phyloP scores from a whole-genome alignment of 2,888 invertebrate genomes.

The Helleia helle region DNA sequence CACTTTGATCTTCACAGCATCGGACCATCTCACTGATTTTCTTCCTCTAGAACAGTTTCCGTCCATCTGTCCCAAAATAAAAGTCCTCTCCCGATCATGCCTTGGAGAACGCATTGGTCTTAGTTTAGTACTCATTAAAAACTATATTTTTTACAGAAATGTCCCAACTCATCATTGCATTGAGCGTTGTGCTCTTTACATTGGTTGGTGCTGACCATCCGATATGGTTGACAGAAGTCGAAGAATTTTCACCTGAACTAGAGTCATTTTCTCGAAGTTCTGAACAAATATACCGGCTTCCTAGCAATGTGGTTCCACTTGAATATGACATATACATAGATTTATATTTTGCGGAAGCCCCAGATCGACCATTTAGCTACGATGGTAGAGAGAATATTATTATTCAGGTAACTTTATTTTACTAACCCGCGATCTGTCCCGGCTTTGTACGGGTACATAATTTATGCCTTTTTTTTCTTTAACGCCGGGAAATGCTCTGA shows the following conservation, averaged over 20 bases:
- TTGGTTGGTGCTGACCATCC: slow-evolving; percentile 36
- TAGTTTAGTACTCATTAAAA: not conserved
- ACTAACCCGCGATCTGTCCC: too few relatives aligned
- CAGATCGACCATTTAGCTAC: slow-evolving; percentile 46
- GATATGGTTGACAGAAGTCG: slow-evolving; percentile 40
- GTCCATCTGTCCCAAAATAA: too few relatives aligned
- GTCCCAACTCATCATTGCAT: slow-evolving; percentile 27
- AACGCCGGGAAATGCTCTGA: too few relatives aligned
- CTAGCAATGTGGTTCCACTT: slow-evolving; percentile 46
- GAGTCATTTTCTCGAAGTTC: slow-evolving; percentile 25
- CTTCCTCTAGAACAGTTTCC: too few relatives aligned
- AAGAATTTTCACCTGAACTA: slow-evolving; percentile 22
- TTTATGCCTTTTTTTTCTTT: too few relatives aligned
- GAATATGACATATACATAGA: slow-evolving; percentile 56
- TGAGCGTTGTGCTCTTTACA: slow-evolving; percentile 36
- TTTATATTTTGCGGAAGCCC: slow-evolving; percentile 47
- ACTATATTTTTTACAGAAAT: slow-evolving; percentile 29
- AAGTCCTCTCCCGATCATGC: too few relatives aligned
- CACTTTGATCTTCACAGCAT: too few relatives aligned
- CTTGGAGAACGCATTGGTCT: too few relatives aligned
- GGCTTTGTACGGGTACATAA: too few relatives aligned
- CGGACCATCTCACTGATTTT: too few relatives aligned
- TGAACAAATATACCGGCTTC: slow-evolving; percentile 42
- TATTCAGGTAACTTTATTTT: too few relatives aligned
- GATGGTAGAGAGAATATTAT: slow-evolving; percentile 45